Conservation (phyloP, 2,797 vertebrate species). For the Uromys caudimaculatus region DNA sequence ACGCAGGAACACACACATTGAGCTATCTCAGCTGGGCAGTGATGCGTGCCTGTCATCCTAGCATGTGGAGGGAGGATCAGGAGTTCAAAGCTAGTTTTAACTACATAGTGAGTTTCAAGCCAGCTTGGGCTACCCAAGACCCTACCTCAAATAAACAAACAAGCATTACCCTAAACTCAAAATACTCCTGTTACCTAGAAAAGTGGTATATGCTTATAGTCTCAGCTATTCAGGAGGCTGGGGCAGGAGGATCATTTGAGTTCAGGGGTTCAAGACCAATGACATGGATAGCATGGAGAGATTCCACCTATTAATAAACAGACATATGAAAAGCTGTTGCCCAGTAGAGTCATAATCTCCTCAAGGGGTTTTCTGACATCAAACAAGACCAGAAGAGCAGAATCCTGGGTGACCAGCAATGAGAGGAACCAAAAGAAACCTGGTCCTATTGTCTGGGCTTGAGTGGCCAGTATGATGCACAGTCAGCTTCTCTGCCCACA, state of each 20-base stretch:
- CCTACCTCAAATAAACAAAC: background rate
- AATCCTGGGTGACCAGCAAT: background rate
- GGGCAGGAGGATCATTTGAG: background rate
- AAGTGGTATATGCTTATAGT: background rate
- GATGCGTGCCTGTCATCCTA: background rate
- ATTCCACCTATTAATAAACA: background rate
- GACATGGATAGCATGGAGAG: background rate
- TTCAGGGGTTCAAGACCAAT: background rate
- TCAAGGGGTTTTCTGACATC: slow-evolving; percentile 7
- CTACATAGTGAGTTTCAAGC: background rate
- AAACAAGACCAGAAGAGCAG: background rate
- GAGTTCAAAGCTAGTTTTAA: background rate
- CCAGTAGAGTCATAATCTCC: background rate
- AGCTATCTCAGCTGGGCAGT: background rate
- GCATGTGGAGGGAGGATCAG: background rate
- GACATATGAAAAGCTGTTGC: background rate
- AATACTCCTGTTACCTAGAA: background rate
- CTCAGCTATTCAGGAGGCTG: background rate
- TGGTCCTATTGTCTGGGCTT: background rate
- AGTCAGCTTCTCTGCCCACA: background rate
- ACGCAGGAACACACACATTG: background rate
- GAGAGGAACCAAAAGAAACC: background rate
- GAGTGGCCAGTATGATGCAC: background rate
- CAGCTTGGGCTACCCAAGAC: background rate
- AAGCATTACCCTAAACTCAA: background rate